These are phyloP conservation scores for Crotalus tigris DNA, from an alignment of 2,113 vertebrate genomes.

Conservation along the genomic window DNA sequence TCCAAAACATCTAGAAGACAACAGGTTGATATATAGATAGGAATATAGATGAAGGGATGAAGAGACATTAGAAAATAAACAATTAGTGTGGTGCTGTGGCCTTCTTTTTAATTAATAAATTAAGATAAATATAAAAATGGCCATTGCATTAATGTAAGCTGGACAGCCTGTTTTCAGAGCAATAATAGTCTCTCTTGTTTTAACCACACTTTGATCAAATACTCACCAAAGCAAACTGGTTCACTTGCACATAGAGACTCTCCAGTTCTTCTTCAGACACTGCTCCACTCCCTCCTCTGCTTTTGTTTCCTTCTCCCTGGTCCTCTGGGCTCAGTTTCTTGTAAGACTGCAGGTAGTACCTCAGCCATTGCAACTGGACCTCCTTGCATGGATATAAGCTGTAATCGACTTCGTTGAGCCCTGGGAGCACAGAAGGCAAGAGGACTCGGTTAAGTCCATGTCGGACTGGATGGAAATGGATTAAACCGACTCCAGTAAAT, in stretches of 20 bases:
- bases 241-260: slow-evolving; percentile 90
- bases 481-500: neutral
- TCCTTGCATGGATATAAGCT: slow-evolving; percentile 79
- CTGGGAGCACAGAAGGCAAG: slow-evolving; percentile 59
- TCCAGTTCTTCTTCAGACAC: slow-evolving; percentile 83
- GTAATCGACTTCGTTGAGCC: slow-evolving; percentile 89
- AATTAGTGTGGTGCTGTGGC: neutral
- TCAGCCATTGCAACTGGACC: slow-evolving; percentile 88
- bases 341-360: slow-evolving; percentile 85
- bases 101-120: neutral
- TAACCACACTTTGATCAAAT: neutral
- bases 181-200: fast-evolving
- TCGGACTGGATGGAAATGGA: neutral
- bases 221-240: slow-evolving; percentile 95
- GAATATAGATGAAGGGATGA: neutral
- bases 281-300: slow-evolving; percentile 58
- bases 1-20: neutral
- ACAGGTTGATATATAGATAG: neutral
- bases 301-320: slow-evolving; percentile 62
- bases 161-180: neutral
- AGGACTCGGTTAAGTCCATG: neutral
- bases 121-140: neutral
- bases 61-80: neutral
- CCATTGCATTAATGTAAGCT: neutral
- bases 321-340: slow-evolving; percentile 79